Percentiles rank a stretch among this genome's conserved stretches.
Evolutionary conservation across 2,113 vertebrate genomes (phyloP).

Genomic region (Semnornis frantzii): DNA sequence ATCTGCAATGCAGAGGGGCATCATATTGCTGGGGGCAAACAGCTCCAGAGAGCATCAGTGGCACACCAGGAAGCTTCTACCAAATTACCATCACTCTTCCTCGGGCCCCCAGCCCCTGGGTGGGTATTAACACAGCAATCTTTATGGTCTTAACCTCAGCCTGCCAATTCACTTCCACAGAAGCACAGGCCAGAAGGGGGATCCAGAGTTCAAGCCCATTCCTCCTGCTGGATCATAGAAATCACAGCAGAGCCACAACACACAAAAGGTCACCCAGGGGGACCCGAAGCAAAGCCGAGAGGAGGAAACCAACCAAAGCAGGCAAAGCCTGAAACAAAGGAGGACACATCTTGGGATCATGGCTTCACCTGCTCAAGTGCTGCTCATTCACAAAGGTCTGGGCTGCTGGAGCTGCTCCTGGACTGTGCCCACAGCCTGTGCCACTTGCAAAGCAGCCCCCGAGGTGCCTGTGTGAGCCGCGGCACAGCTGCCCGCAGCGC

Average conservation of each 20-base stretch:
- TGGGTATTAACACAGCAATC: neutral
- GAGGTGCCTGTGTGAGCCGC: neutral
- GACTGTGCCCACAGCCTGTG: neutral
- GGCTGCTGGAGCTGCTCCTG: neutral
- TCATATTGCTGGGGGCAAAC: neutral
- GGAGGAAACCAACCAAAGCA: constrained; percentile 6
- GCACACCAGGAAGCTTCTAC: neutral
- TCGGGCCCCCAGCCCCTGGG: neutral
- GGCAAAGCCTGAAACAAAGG: constrained; percentile 7
- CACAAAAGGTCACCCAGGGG: neutral
- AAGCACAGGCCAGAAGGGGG: neutral
- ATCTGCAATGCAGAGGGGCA: neutral
- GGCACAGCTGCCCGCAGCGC: neutral
- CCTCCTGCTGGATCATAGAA: constrained; percentile 2
- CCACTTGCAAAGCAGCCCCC: neutral
- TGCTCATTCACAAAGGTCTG: neutral
- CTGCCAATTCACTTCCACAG: neutral
- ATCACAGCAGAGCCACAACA: neutral
- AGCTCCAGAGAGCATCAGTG: neutral
- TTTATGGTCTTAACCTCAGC: neutral
- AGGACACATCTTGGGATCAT: neutral
- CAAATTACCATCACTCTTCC: neutral
- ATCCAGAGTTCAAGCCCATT: neutral
- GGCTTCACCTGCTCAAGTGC: neutral
- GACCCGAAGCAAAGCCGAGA: neutral